A percentile compares a stretch with the other conserved stretches of the same genome.
phyloP scores from a whole-genome alignment of 1,140 invertebrate genomes.

The Zaprionus camerounensis region DNA sequence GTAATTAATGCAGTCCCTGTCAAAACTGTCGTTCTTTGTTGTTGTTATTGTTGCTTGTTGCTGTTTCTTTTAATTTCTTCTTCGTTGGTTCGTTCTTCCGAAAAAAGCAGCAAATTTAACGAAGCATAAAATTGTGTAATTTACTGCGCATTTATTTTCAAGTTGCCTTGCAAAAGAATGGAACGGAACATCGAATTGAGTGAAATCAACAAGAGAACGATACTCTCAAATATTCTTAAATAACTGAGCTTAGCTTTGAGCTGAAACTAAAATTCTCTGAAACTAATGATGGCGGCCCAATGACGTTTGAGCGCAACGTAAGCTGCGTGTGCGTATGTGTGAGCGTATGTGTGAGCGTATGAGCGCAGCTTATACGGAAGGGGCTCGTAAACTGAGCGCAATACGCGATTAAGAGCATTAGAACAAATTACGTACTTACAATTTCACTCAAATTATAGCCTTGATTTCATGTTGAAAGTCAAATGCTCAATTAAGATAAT shows the following conservation, averaged over 20 bases:
- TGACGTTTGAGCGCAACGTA: not conserved
- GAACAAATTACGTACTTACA: not conserved
- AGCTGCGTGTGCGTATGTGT: not conserved
- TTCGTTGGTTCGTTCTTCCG: slow-evolving; percentile 14
- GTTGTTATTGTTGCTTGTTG: slow-evolving; percentile 13
- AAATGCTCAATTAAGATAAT: not conserved
- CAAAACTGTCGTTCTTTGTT: slow-evolving; percentile 29
- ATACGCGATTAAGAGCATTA: slow-evolving; percentile 3
- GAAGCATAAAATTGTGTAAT: slow-evolving; percentile 81
- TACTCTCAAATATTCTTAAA: slow-evolving; percentile 20
- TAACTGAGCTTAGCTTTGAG: slow-evolving; percentile 47
- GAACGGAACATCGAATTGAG: slow-evolving; percentile 49
- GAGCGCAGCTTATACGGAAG: not conserved
- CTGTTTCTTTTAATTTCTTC: slow-evolving; percentile 12
- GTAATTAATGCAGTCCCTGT: slow-evolving; percentile 45
- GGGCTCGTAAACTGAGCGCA: not conserved
- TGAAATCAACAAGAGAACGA: slow-evolving; percentile 20
- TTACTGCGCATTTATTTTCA: slow-evolving; percentile 80
- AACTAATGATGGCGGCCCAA: not conserved
- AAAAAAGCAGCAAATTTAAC: slow-evolving; percentile 51
- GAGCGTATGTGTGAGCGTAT: not conserved
- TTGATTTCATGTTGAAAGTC: slow-evolving; percentile 1
- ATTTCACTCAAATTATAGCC: not conserved
- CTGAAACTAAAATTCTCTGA: slow-evolving; percentile 22
- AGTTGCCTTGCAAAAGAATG: slow-evolving; percentile 70